Percentiles rank a stretch among this genome's conserved stretches.
Evolutionary conservation across 37 sponge, comb jelly and placozoan genomes (phyloP).

Genomic region (Petrosia ficiformis): DNA sequence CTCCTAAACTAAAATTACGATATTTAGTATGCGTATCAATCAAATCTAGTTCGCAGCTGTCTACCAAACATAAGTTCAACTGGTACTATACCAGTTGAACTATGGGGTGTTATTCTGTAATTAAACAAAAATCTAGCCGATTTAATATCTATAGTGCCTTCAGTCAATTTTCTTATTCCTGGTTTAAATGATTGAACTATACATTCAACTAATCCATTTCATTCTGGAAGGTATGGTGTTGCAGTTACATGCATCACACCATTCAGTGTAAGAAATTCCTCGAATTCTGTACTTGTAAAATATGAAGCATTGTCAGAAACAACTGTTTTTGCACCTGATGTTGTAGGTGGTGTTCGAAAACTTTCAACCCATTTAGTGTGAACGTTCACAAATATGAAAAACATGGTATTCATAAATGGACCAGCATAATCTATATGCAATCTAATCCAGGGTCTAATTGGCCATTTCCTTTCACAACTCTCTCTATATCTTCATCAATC

Average conservation of each 20-base stretch:
- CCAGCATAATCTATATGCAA: slow-evolving; percentile 63
- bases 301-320: slow-evolving; percentile 24
- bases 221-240: slow-evolving; percentile 28
- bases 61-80: slow-evolving; percentile 11
- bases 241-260: slow-evolving; percentile 9
- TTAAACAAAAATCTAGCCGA: slow-evolving; percentile 17
- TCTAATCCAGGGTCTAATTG: slow-evolving; percentile 32
- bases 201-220: slow-evolving; percentile 40
- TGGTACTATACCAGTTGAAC: slow-evolving; percentile 24
- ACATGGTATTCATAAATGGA: slow-evolving; percentile 34
- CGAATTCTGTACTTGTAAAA: slow-evolving; percentile 16
- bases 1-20: no score
- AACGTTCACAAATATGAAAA: slow-evolving; percentile 36
- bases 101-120: slow-evolving; percentile 14
- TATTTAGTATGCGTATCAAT: no score
- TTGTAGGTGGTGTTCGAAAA: not conserved
- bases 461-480: slow-evolving; percentile 23
- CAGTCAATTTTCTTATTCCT: slow-evolving; percentile 7
- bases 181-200: slow-evolving; percentile 20
- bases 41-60: no score
- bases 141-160: slow-evolving; percentile 10
- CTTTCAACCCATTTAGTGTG: slow-evolving; percentile 53
- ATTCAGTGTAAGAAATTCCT: slow-evolving; percentile 9
- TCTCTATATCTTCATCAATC: not conserved
- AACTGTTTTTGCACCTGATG: slow-evolving; percentile 16